Conservation (phyloP, 2,888 invertebrate species). For the Plusia festucae region DNA sequence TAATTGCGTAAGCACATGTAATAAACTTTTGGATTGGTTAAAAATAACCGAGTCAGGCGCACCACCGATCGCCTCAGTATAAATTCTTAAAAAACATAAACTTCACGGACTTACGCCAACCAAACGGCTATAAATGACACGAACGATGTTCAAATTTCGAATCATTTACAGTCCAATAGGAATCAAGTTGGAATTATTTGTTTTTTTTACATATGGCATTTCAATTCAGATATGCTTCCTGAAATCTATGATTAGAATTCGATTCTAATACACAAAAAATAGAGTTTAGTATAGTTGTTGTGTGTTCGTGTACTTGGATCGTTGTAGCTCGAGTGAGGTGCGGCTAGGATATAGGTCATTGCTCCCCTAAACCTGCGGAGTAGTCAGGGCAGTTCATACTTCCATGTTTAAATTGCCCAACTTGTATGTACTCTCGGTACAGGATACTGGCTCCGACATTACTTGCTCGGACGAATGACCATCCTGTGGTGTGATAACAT, state of each 20-base stretch:
- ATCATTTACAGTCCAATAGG: conserved; percentile 71
- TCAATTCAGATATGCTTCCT: conserved; percentile 66
- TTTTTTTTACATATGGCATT: conserved; percentile 75
- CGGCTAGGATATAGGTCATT: conserved; percentile 89
- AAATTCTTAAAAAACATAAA: conserved; percentile 89
- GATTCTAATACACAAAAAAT: conserved; percentile 85
- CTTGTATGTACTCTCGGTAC: conserved; percentile 86
- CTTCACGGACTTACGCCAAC: conserved; percentile 64
- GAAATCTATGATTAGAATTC: conserved; percentile 83
- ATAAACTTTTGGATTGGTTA: conserved; percentile 88
- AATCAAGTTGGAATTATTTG: conserved; percentile 79
- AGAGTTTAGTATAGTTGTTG: conserved; percentile 81
- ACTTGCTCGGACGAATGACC: conserved; percentile 73
- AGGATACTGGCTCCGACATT: conserved; percentile 77
- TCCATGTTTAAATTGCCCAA: conserved; percentile 88
- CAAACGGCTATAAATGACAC: conserved; percentile 63
- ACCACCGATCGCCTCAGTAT: conserved; percentile 78
- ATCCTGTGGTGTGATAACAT: conserved; percentile 71
- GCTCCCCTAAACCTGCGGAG: conserved; percentile 88
- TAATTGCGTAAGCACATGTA: conserved; percentile 88
- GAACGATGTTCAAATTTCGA: conserved; percentile 63
- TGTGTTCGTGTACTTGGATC: conserved; percentile 72
- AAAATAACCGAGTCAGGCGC: conserved; percentile 82
- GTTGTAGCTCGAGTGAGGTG: conserved; percentile 72
- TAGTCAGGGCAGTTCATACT: conserved; percentile 87